Base-by-base conservation (phyloP, 1,140 invertebrate genomes). In the Harlomillsia oculata region DNA sequence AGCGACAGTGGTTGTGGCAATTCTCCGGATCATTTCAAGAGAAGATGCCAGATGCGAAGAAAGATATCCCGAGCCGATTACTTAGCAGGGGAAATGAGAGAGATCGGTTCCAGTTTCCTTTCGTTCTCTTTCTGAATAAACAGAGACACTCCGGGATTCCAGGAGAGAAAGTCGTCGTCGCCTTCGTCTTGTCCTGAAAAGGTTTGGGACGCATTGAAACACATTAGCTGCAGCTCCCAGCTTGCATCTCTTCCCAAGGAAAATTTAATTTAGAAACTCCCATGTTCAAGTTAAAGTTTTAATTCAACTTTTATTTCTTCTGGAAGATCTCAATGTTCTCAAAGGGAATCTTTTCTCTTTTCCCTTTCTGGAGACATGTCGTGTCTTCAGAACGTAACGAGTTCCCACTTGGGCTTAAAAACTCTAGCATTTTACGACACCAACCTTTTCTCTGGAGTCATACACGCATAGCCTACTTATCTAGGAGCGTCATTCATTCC, bases 41-140 rank as follows among this genome's bases (percentile, higher is more conserved):
- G 58, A 54, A 63, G 61, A 63, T 63, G 53, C 56, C 61, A 63
- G 61, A 64, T 64, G 62, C 36, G 53, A 56, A 56, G 62, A 64
- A 54, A 60, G 58, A 60, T 64, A 60, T 60, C 60, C 54, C n/a
- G 44, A 39, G 39, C 30, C 50, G 61, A 63, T 63, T 63, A 63
- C 45, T 37, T 25, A 32, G 39, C 40, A 57, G 46, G 51, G 45
- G 30, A 29, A 41, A 48, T 32, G 51, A 40, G 14, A 51, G 44
- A 48, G 28, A 52, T 11, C 20, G 49, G 26, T 39, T 8, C 6
- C 43, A 25, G 9, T 20, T n/a, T 6, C 26, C 20, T 45, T 8
- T 45, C 23, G 6, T 16, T 25, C 16, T 25, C 43, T 11, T 25
- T 11, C 13, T 45, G 16, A 23, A 45, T 25, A 9, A 4, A 13